These are phyloP conservation scores for Pristionchus maxplancki DNA, from an alignment of 2,888 invertebrate species.

Conservation along the genomic window DNA sequence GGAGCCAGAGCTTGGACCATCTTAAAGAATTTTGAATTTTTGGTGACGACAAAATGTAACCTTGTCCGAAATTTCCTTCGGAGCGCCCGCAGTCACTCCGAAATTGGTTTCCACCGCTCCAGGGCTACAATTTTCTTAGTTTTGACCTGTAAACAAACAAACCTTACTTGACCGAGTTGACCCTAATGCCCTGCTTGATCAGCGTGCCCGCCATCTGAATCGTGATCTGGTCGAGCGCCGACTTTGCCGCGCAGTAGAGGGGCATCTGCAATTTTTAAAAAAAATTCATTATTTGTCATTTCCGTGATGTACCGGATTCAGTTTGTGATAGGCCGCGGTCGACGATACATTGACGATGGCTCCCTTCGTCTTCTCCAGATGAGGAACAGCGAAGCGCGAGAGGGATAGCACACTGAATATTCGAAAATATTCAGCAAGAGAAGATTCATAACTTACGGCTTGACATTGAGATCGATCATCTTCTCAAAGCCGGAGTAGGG, in stretches of 20 bases:
- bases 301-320: background rate
- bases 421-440: background rate
- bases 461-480: background rate
- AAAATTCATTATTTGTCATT: no score
- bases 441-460: background rate
- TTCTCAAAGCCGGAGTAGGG: background rate
- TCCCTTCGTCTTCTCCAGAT: background rate
- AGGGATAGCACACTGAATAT: background rate
- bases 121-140: background rate
- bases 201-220: background rate
- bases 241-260: background rate
- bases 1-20: background rate
- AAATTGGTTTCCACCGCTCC: background rate
- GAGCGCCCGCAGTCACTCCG: background rate
- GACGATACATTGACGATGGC: background rate
- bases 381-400: background rate
- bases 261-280: background rate
- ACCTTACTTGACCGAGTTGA: background rate
- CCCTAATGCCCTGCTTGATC: conserved; percentile 9
- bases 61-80: background rate
- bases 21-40: background rate
- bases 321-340: background rate
- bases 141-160: background rate
- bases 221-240: background rate
- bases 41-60: background rate